These are phyloP conservation scores for Spermophilus dauricus DNA, from an alignment of 2,113 vertebrate species.

Conservation along the genomic window DNA sequence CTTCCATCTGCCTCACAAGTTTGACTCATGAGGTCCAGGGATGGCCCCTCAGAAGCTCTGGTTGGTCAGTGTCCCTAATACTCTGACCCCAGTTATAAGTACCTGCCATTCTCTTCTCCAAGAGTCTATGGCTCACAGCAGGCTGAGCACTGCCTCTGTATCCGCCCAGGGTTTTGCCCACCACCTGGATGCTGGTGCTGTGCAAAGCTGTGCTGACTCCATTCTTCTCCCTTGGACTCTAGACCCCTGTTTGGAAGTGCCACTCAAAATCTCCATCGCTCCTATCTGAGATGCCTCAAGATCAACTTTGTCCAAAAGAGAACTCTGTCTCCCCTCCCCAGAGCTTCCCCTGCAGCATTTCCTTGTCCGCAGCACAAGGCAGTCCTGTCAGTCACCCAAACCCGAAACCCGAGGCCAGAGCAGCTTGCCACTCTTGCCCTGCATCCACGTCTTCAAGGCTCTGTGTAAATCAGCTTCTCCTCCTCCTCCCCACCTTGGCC, in stretches of 20 bases:
- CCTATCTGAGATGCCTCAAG: not conserved
- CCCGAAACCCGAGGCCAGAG: not conserved
- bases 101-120: not conserved
- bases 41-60: not conserved
- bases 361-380: not conserved
- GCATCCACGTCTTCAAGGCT: rapidly evolving
- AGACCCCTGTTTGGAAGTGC: not conserved
- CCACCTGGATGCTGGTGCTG: rapidly evolving
- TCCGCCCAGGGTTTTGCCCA: not conserved
- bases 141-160: not conserved
- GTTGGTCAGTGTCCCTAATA: not conserved
- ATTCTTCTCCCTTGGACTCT: not conserved
- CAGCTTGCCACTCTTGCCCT: not conserved
- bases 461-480: not conserved
- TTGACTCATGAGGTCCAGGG: rapidly evolving
- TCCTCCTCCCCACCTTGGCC: not conserved
- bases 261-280: not conserved
- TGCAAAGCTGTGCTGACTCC: not conserved
- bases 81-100: not conserved
- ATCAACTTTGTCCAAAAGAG: not conserved
- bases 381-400: not conserved
- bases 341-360: not conserved
- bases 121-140: not conserved
- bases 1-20: not conserved
- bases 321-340: not conserved